Evolutionary conservation across 2,113 vertebrate species (phyloP).

Genomic region (Bos javanicus): DNA sequence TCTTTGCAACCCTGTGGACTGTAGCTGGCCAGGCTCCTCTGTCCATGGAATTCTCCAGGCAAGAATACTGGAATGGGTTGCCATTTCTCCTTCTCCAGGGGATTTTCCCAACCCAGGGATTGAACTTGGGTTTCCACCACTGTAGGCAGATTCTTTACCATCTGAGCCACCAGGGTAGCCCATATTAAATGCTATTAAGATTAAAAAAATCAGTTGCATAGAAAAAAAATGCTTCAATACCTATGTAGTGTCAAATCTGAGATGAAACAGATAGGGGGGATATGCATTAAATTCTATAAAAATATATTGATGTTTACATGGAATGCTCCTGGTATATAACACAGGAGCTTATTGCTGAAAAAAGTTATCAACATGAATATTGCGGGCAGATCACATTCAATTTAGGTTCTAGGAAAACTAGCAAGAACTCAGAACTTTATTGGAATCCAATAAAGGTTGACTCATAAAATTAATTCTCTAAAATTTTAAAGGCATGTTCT

Average conservation of each 20-base stretch:
- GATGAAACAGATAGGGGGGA: neutral
- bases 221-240: neutral
- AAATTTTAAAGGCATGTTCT: neutral
- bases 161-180: neutral
- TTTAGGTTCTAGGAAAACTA: slow-evolving; percentile 16
- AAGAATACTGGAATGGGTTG: neutral
- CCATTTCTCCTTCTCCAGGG: neutral
- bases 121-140: neutral
- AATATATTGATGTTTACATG: neutral
- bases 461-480: slow-evolving; percentile 41
- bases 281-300: neutral
- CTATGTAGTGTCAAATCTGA: neutral
- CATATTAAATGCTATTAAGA: neutral
- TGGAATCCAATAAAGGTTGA: slow-evolving; percentile 37
- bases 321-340: neutral
- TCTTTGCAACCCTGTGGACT: neutral
- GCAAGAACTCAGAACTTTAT: neutral
- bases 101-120: neutral
- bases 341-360: neutral
- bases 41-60: neutral
- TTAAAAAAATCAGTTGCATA: neutral
- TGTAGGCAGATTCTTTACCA: neutral
- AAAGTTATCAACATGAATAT: neutral
- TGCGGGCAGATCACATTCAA: neutral
- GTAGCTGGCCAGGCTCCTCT: neutral